Base-by-base conservation (phyloP, 2,888 invertebrate genomes). In the Kuschelorhynchus macadamiae region DNA sequence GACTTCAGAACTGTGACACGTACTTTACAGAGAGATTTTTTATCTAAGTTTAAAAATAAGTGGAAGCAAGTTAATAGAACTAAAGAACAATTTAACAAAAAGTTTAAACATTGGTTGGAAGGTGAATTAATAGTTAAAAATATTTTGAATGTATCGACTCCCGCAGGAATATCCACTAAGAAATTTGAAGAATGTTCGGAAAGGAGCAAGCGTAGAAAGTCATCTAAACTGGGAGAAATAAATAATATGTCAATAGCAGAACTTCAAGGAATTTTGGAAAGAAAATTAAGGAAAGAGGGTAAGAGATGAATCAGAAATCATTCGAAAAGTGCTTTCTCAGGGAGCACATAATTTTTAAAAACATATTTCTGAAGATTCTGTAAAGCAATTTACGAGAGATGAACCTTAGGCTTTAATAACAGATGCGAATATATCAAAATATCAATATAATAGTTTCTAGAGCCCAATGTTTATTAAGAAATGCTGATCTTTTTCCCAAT, bases 1-100 rank as follows among this genome's bases (percentile, higher is more conserved):
- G 36, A 36, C 36, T 36, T 36, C 12, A 36, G 11, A 36, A 36
- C 11, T 36, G 36, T 36, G 7, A 25, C 3, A 25, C 25, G 25
- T 25, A 25, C 25, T 25, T 25, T 25, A 25, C 25, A 25, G 25
- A 25, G 25, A 36, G 36, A 36, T 12, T 36, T 36, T 36, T 36
- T 36, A 36, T 11, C 36, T 11, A 12, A 36, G 36, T 36, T 36
- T 36, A 36, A 36, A 36, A 36, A 11, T 36, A 36, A 36, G 36
- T 36, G 12, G 12, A 36, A 12, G 36, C 36, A 36, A 36, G 11
- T 36, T 36, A 36, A 36, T 11, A 12, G 36, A 25, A 25, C 25
- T 25, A 25, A 25, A 25, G 25, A 25, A 25, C 25, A 25, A 25
- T 25, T 25, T 25, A 25, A 25, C 7, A 25, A 25, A 25, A 25